Evolutionary conservation across 2,797 vertebrate species (phyloP).

Genomic region (Pangasius djambal): DNA sequence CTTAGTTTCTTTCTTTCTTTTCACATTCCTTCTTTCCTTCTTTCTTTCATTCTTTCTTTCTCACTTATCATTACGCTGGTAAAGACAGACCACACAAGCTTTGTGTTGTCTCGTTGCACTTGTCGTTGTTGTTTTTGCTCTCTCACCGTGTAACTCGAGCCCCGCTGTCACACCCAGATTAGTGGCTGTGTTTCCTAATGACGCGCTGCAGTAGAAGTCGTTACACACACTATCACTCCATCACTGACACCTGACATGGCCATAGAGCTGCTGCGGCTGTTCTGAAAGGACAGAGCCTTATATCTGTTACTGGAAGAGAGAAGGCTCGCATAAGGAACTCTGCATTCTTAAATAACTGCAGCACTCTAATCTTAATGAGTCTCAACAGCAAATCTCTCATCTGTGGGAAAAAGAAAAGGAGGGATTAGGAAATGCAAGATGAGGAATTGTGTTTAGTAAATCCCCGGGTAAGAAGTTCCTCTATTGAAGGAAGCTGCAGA

Average conservation of each 20-base stretch:
- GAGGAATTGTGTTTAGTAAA: conserved; percentile 87
- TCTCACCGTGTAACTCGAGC: neutral
- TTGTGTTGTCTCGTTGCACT: neutral
- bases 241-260: conserved; percentile 75
- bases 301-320: conserved; percentile 74
- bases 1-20: neutral
- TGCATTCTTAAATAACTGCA: conserved; percentile 84
- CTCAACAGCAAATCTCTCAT: conserved; percentile 86
- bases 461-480: conserved; percentile 80
- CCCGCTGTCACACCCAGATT: conserved; percentile 43
- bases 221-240: conserved; percentile 74
- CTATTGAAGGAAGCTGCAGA: conserved; percentile 76
- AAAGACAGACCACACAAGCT: neutral
- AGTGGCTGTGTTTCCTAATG: conserved; percentile 49
- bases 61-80: neutral
- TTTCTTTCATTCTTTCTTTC: neutral
- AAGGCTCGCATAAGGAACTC: conserved; percentile 78
- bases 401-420: conserved; percentile 77
- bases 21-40: neutral
- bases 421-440: conserved; percentile 78
- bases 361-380: conserved; percentile 85
- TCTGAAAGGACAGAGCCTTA: conserved; percentile 72
- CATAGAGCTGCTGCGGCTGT: conserved; percentile 73
- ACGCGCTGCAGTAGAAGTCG: conserved; percentile 59
- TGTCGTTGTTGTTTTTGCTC: neutral